Evolutionary conservation across 2,888 invertebrate species (phyloP), one percentile per base, ranked within the genome.

Genomic region (Synanthedon andrenaeformis): DNA sequence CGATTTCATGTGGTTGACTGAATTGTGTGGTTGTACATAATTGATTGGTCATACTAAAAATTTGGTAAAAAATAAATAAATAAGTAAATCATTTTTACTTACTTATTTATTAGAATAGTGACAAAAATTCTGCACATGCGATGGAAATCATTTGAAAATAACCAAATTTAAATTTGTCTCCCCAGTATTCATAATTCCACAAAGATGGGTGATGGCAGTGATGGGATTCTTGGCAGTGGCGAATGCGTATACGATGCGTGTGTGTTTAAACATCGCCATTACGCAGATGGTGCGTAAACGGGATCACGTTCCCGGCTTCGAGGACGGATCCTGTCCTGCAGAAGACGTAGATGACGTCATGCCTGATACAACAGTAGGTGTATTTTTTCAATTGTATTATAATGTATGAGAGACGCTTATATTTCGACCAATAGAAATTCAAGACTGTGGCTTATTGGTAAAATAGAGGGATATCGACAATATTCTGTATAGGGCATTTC

Each of bases 171-270:
- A 48, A 48, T 56, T 56, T 55, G 59, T 62, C 51, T 72, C 77
- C 73, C 5, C 82, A 91, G 91, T 87, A 62, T 90, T 90, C 65
- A 59, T 90, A 54, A 89, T 92, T 62, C 91, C 92, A 4, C 93
- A 93, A 72, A 82, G 93, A 72, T 92, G 92, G 81, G 89, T 93
- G 65, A 87, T 93, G 76, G 90, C 92, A 55, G 85, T 93, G 49
- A 93, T 93, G 93, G 92, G 92, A 17, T 92, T 93, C 70, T 70
- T 93, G 63, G 93, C 92, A 10, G 89, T 93, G 45, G 89, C 92
- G 53, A 93, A 92, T 67, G 93, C 93, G 14, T 93, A 93, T 70
- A 91, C 92, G 56, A 93, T 93, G 93, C 86, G 93, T 8, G 91
- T 92, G 3, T 92, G 91, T 58, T 87, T 93, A 12, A 92, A 92